A percentile compares a stretch with the other conserved stretches of the same genome.
phyloP scores from a whole-genome alignment of 2,113 vertebrate species.

The Corynorhinus townsendii region DNA sequence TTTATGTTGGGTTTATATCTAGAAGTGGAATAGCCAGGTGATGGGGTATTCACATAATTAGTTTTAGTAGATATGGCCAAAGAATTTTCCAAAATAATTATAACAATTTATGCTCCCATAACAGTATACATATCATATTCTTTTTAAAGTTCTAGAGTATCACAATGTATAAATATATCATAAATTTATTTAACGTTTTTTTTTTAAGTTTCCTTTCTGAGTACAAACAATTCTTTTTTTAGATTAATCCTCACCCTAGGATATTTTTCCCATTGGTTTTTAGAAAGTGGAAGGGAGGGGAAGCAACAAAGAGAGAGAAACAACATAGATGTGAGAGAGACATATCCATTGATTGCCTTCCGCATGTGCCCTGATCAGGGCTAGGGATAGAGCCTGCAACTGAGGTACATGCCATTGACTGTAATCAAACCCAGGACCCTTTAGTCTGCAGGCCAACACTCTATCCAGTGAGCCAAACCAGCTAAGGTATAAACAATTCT shows the following conservation, averaged over 20 bases:
- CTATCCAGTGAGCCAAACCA: neutral
- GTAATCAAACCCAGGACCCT: neutral
- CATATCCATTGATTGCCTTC: neutral
- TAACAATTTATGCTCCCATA: neutral
- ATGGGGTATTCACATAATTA: neutral
- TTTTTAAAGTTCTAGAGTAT: neutral
- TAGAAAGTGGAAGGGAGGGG: neutral
- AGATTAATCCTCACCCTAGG: neutral
- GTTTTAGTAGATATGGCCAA: slow-evolving; percentile 19
- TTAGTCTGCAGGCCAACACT: neutral
- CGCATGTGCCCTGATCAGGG: neutral
- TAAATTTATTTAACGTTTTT: neutral
- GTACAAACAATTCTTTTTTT: neutral
- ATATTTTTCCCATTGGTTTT: neutral
- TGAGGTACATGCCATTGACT: neutral
- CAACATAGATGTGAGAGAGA: neutral
- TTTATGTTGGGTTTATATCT: neutral
- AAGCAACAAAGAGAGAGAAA: no score
- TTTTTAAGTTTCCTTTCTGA: neutral
- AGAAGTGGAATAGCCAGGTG: neutral
- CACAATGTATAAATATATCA: neutral
- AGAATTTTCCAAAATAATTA: neutral
- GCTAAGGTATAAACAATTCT: neutral
- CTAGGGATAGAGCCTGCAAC: neutral
- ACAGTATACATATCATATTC: neutral